Base-by-base conservation (phyloP, 2,797 vertebrate genomes). In the Prionace glauca region DNA sequence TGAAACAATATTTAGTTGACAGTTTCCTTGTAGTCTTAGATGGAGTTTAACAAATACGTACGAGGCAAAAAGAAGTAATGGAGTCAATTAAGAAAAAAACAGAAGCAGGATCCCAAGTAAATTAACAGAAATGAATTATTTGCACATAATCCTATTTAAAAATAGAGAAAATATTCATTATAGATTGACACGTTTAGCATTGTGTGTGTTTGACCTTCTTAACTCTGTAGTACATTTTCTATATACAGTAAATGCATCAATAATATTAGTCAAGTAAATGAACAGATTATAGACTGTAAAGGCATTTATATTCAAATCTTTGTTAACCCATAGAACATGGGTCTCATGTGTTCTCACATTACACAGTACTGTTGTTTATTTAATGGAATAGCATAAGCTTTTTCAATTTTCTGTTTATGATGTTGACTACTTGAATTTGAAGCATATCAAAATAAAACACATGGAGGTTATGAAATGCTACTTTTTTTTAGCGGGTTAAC, bases 1-100 rank as follows among this genome's bases (percentile, higher is more conserved):
- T 98, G 98, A 99, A 98, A 99, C 99, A 99, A 99, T 99, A 99
- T 99, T 99, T 98, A 98, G 98, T 98, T 98, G 99, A 99, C 98
- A 98, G 98, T 98, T 98, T 98, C 98, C 98, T 98, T 99, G 98
- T 99, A 98, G 97, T 98, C 98, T 97, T 98, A 98, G 98, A 98
- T 98, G 98, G 98, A 98, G 98, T 99, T 99, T 99, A 99, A 95
- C 99, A 99, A 98, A 98, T 99, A 99, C 99, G 99, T 98, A 99
- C 98, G 98, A 96, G 98, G 98, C 98, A 98, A 98, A 92, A 98
- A 98, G 98, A 98, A 98, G 98, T 98, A 98, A 99, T 99, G 99
- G 99, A 99, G 98, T 98, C 98, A 98, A 98, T 98, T 98, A 95
- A 95, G 45, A 77, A 74, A 95, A n/a, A 94, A 50, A 71, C 67